Evolutionary conservation across 2,888 invertebrate species (phyloP).

Genomic region (Troides oblongomaculatus): DNA sequence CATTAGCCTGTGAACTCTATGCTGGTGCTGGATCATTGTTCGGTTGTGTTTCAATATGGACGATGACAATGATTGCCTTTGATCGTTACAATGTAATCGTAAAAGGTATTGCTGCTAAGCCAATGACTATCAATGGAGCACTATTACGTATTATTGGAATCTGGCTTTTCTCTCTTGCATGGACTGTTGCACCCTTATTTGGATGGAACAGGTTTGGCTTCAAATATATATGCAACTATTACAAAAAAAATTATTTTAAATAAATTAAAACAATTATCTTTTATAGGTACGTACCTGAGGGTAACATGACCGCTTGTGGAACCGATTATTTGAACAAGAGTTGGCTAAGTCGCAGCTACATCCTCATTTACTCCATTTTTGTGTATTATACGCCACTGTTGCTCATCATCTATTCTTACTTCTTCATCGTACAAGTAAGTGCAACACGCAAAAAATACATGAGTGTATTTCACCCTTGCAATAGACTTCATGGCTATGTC

Average conservation of each 20-base stretch:
- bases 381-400: conserved; percentile 88
- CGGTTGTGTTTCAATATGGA: conserved; percentile 95
- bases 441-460: conserved; percentile 32
- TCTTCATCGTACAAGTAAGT: conserved; percentile 89
- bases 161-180: conserved; percentile 87
- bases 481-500: neutral
- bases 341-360: conserved; percentile 88
- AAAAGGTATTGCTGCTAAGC: conserved; percentile 91
- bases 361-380: conserved; percentile 88
- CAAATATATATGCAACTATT: neutral
- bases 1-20: conserved; percentile 92
- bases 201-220: conserved; percentile 88
- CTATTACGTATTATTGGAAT: conserved; percentile 87
- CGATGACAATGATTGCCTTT: conserved; percentile 94
- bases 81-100: conserved; percentile 97
- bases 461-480: neutral
- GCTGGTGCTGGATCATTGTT: conserved; percentile 92
- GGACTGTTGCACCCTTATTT: conserved; percentile 91
- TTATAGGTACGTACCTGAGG: conserved; percentile 92
- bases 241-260: neutral
- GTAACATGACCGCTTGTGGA: conserved; percentile 95
- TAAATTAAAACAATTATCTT: conserved; percentile 12
- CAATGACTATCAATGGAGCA: conserved; percentile 90
- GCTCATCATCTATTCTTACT: conserved; percentile 92
- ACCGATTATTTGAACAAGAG: conserved; percentile 91